Base-by-base conservation (phyloP, 2,113 vertebrate species). In the Hydropotes inermis region DNA sequence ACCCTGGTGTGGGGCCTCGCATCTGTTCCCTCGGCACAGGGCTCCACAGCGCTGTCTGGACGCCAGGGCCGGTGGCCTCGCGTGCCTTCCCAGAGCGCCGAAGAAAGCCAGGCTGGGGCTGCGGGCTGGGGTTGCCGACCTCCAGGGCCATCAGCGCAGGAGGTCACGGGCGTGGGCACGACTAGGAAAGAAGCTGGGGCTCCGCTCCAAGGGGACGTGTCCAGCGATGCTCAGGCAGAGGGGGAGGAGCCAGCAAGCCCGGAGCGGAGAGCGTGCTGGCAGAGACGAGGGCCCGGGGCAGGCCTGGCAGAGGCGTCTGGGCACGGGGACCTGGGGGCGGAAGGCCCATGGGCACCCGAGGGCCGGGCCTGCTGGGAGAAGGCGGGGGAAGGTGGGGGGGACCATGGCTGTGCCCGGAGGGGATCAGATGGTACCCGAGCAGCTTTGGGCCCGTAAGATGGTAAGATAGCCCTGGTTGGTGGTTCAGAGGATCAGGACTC, bases 361-460 rank as follows among this genome's bases (percentile, higher is more conserved):
- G 76, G 36, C 33, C 14, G 3, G 45, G 61, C 43, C 54, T 91
- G 74, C 54, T 27, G 54, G 54, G 39, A 57, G 39, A 47, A 36
- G 30, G 10, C 8, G 2, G 60, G 9, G 5, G 45, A 6, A 3
- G 64, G 64, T 17, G 2, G 9, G 15, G n/a, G 17, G 12, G 30
- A 36, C 47, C 9, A 19, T 5, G 36, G 58, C 50, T 7, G 8
- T 2, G 12, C 50, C 30, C 12, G 1, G 93, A 21, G 23, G 4
- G 28, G 23, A 17, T 27, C 54, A 50, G 17, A 30, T 28, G 10
- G 50, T 6, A 16, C 58, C 0, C 1, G 13, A 19, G 13, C n/a
- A 19, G 45, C 21, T 54, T 23, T 8, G 0, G 21, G 28, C 55
- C 27, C 8, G 0, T 1, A 2, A 36, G 83, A 36, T 0, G 30